phyloP scores from a whole-genome alignment of 2,888 invertebrate species.

The Stramonita haemastoma region DNA sequence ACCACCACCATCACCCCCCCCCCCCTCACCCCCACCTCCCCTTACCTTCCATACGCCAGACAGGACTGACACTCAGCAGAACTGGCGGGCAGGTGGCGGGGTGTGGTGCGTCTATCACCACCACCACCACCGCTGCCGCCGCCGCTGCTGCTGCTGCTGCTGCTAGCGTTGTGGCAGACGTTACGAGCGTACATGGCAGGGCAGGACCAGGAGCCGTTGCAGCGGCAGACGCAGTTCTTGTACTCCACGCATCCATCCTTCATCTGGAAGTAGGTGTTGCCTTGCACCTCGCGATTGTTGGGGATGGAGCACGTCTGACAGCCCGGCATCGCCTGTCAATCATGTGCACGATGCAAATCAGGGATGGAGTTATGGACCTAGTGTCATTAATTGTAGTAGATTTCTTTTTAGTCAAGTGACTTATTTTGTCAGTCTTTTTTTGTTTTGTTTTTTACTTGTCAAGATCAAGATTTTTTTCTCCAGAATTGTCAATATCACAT shows the following conservation, averaged over 20 bases:
- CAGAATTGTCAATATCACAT: no score
- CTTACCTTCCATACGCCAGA: conserved; percentile 11
- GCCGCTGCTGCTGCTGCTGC: background rate
- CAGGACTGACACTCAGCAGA: conserved; percentile 36
- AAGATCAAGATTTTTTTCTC: no score
- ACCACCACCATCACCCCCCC: no score
- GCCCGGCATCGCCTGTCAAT: conserved; percentile 24
- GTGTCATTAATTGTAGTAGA: no score
- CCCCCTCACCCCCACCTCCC: background rate
- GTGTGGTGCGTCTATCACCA: background rate
- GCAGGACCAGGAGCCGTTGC: conserved; percentile 69
- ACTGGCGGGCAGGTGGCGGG: background rate
- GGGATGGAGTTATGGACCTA: no score
- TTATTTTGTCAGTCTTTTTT: no score
- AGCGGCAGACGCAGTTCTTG: conserved; percentile 64
- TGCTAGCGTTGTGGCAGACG: conserved; percentile 48
- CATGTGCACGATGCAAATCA: no score
- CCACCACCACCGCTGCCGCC: no score
- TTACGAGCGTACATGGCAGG: conserved; percentile 58
- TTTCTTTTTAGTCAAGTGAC: no score
- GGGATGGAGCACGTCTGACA: conserved; percentile 58
- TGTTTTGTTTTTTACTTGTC: no score
- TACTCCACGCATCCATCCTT: conserved; percentile 64
- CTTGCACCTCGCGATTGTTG: conserved; percentile 52
- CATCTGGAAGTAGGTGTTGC: conserved; percentile 63